A percentile compares a stretch with the other conserved stretches of the same genome.
Conservation (phyloP, 2,113 vertebrate genomes). For the Sinocyclocheilus rhinocerous region DNA sequence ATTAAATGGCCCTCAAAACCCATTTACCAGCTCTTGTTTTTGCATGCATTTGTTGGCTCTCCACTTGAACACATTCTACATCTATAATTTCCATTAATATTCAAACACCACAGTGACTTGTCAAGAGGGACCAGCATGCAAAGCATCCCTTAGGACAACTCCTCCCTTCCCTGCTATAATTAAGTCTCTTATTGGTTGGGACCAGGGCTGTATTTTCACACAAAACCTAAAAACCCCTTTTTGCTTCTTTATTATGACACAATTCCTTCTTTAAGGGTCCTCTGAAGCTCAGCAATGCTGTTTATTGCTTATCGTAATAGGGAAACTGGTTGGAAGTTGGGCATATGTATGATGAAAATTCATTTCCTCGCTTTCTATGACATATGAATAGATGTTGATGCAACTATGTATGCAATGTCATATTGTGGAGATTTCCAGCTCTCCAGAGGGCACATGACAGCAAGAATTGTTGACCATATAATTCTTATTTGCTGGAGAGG, state of each 20-base stretch:
- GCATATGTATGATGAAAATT: neutral
- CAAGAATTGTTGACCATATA: constrained; percentile 5
- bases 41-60: constrained; percentile 43
- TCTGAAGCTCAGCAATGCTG: constrained; percentile 5
- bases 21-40: constrained; percentile 52
- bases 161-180: constrained; percentile 41
- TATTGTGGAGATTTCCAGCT: neutral
- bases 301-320: constrained; percentile 17
- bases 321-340: neutral
- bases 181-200: constrained; percentile 54
- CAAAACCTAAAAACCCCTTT: neutral
- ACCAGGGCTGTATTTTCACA: constrained; percentile 18
- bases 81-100: constrained; percentile 64
- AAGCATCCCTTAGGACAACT: constrained; percentile 50
- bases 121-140: constrained; percentile 42
- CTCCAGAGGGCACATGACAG: neutral
- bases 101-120: constrained; percentile 48
- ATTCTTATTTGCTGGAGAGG: constrained; percentile 7
- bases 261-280: constrained; percentile 2
- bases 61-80: constrained; percentile 54
- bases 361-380: neutral
- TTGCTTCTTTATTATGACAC: constrained; percentile 23
- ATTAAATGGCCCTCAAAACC: constrained; percentile 59
- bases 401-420: neutral
- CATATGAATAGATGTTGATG: neutral